Conservation (phyloP, 1,140 invertebrate species). For the Agrilus planipennis region DNA sequence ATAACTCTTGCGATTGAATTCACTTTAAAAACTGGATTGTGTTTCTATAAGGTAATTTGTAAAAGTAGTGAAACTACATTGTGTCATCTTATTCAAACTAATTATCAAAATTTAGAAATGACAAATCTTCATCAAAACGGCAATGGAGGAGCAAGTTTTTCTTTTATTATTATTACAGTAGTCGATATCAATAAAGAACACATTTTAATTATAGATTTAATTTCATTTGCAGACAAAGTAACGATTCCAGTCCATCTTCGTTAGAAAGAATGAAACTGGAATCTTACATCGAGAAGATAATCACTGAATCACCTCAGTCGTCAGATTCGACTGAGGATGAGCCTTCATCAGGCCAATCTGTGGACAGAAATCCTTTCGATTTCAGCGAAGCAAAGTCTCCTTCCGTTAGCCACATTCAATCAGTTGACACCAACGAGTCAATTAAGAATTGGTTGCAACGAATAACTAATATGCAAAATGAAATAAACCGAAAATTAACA, state of each 20-base stretch:
- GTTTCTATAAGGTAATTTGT: too few species aligned
- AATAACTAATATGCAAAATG: conserved; percentile 53
- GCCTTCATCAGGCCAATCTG: background rate
- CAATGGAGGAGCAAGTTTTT: background rate
- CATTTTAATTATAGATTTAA: background rate
- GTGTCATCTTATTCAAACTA: too few species aligned
- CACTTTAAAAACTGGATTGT: too few species aligned
- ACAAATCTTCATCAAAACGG: background rate
- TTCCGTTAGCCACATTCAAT: conserved; percentile 9
- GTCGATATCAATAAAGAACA: background rate
- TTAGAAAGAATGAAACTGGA: conserved; percentile 6
- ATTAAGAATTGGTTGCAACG: conserved; percentile 61
- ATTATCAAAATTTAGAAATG: background rate
- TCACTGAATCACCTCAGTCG: conserved; percentile 6
- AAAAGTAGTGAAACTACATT: too few species aligned
- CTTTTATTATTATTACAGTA: background rate
- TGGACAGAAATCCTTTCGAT: background rate
- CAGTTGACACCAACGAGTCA: conserved; percentile 40
- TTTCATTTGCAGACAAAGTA: background rate
- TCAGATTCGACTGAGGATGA: conserved; percentile 2
- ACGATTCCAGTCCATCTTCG: background rate
- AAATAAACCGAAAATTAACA: conserved; percentile 27
- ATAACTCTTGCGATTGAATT: too few species aligned
- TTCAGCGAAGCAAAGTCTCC: background rate
- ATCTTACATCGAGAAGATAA: conserved; percentile 8